phyloP scores from a whole-genome alignment of 1,140 invertebrate species.

The Diprion similis region DNA sequence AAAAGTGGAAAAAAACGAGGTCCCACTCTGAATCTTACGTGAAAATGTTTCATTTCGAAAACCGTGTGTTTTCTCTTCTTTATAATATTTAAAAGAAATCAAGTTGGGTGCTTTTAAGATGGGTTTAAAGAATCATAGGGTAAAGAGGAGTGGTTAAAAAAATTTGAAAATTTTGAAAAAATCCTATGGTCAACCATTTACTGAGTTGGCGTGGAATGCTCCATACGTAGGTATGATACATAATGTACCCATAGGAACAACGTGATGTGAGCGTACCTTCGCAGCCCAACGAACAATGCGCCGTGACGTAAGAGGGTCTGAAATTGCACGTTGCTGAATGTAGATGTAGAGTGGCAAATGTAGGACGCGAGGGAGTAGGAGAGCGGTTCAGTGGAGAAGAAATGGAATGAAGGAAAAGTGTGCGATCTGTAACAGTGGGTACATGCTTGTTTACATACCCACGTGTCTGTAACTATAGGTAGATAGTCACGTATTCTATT shows the following conservation, averaged over 20 bases:
- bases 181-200: no score
- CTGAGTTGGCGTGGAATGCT: no score
- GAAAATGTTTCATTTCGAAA: no score
- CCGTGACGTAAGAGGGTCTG: slow-evolving; percentile 4
- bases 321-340: background rate
- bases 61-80: no score
- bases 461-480: background rate
- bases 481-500: background rate
- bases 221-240: no score
- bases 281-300: background rate
- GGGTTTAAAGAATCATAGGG: no score
- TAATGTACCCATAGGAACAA: background rate
- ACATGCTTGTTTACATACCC: background rate
- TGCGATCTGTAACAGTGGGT: background rate
- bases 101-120: no score
- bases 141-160: no score
- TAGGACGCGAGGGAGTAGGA: background rate
- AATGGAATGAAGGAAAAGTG: background rate
- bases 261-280: background rate
- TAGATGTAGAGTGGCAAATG: background rate
- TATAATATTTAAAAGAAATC: no score
- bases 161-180: no score
- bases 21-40: no score
- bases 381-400: background rate
- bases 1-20: no score